Percentiles rank a stretch among this genome's conserved stretches.
phyloP scores from a whole-genome alignment of 2,888 invertebrate species.

The Epiblema foenella region DNA sequence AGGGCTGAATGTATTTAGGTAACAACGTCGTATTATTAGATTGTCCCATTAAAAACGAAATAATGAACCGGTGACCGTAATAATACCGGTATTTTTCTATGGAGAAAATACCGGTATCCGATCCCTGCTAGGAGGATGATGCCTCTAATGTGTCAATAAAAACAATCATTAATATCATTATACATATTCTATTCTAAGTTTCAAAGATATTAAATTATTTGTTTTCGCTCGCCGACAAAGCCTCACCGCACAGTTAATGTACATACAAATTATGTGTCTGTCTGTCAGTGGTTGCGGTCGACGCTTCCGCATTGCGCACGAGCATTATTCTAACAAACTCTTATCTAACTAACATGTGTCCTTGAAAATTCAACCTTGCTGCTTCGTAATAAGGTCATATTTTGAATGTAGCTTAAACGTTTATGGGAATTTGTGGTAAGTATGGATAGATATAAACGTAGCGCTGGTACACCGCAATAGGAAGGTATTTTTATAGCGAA shows the following conservation, averaged over 20 bases:
- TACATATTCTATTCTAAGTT: background rate
- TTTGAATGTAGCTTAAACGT: background rate
- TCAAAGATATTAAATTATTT: constrained; percentile 36
- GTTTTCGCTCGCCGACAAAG: constrained; percentile 42
- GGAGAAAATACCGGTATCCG: no score
- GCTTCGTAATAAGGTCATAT: background rate
- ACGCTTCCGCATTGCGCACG: constrained; percentile 68
- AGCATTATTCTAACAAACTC: constrained; percentile 47
- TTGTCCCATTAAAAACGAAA: no score
- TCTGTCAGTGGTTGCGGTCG: constrained; percentile 56
- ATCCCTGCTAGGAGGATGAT: no score
- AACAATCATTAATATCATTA: no score
- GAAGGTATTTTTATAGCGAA: constrained; percentile 30
- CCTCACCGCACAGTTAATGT: constrained; percentile 47
- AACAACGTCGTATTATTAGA: no score
- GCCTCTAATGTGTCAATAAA: no score
- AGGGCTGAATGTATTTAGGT: no score
- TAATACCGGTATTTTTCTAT: no score
- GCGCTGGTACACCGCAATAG: constrained; percentile 21
- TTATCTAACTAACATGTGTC: background rate
- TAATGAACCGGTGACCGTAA: no score
- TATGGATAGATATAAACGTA: constrained; percentile 9
- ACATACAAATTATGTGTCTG: constrained; percentile 53
- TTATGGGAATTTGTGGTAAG: constrained; percentile 1
- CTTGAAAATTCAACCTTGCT: background rate